Evolutionary conservation across 2,113 vertebrate genomes (phyloP).

Genomic region (Heloderma charlesbogerti): DNA sequence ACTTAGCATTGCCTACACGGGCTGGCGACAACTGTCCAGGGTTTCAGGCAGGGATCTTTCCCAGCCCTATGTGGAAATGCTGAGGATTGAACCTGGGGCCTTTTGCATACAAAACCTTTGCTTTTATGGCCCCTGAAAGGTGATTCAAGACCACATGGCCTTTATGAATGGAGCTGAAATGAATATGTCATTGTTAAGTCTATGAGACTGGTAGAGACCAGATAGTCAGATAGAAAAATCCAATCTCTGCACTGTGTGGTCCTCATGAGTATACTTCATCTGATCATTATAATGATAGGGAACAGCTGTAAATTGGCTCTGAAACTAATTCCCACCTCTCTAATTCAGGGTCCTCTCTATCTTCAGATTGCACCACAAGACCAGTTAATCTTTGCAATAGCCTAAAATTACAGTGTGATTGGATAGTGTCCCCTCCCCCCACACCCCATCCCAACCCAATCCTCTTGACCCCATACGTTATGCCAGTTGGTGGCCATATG

Average conservation of each 20-base stretch:
- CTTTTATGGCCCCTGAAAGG: not conserved
- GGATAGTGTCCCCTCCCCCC: slow-evolving; percentile 32
- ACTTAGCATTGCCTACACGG: not conserved
- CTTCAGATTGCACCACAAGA: not conserved
- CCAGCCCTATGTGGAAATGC: not conserved
- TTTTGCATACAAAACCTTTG: not conserved
- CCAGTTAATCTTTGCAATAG: not conserved
- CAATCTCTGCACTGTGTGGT: not conserved
- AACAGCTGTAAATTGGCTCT: not conserved
- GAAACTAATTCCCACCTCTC: not conserved
- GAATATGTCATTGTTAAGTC: not conserved
- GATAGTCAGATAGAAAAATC: not conserved
- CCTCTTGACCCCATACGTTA: not conserved
- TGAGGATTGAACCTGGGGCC: not conserved
- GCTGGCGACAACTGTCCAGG: no score
- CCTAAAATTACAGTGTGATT: slow-evolving; percentile 16
- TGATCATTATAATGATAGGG: not conserved
- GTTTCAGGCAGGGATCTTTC: not conserved
- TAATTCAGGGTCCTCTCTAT: not conserved
- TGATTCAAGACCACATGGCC: not conserved
- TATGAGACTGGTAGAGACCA: slow-evolving; percentile 5
- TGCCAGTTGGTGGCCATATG: not conserved
- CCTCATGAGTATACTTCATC: not conserved
- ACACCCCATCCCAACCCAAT: not conserved
- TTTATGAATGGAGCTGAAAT: not conserved